Evolutionary conservation across 2,888 invertebrate genomes (phyloP).

Genomic region (Aleiodes testaceus): DNA sequence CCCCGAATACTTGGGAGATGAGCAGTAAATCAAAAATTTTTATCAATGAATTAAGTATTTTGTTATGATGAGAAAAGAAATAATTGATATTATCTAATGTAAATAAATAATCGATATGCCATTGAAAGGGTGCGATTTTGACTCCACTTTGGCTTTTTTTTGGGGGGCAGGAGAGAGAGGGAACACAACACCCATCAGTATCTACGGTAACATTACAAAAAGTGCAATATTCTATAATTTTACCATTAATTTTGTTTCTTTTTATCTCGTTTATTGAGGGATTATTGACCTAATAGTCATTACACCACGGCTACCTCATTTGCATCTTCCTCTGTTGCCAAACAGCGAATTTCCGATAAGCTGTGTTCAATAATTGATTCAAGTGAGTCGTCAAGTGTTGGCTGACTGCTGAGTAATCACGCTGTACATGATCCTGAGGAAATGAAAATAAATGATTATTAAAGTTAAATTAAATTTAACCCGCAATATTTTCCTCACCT

Average conservation of each 20-base stretch:
- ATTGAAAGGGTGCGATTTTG: constrained; percentile 27
- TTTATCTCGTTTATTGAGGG: constrained; percentile 37
- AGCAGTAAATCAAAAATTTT: background rate
- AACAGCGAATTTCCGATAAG: constrained; percentile 87
- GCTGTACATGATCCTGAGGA: constrained; percentile 83
- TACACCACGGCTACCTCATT: constrained; percentile 67
- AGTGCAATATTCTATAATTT: constrained; percentile 59
- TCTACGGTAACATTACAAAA: constrained; percentile 63
- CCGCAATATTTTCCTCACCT: no score
- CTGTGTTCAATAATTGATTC: constrained; percentile 89
- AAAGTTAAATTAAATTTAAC: no score
- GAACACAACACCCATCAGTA: constrained; percentile 40
- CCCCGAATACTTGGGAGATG: background rate
- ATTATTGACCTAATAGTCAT: constrained; percentile 42
- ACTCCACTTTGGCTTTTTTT: constrained; percentile 22
- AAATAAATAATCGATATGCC: constrained; percentile 42
- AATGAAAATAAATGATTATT: constrained; percentile 31
- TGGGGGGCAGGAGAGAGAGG: background rate
- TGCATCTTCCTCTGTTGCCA: constrained; percentile 85
- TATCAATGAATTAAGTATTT: background rate
- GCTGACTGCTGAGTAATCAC: constrained; percentile 86
- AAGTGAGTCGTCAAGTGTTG: constrained; percentile 88
- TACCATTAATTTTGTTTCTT: constrained; percentile 44
- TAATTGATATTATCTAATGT: background rate
- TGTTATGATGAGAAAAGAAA: background rate